Evolutionary conservation across 2,888 invertebrate genomes (phyloP).

Genomic region (Drosophila mettleri): DNA sequence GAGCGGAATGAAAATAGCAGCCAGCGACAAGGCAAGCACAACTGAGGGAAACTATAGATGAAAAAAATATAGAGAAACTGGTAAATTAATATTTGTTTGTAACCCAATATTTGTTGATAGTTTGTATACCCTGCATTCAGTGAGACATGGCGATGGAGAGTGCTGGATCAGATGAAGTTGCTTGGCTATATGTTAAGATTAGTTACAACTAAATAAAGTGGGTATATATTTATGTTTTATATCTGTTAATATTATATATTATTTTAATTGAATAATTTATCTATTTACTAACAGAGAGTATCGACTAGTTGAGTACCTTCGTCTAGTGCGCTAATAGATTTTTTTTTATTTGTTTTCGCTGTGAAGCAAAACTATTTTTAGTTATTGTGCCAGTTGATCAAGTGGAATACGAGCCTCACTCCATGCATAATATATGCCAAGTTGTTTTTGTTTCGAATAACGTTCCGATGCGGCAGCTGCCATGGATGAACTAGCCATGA

Average conservation of each 20-base stretch:
- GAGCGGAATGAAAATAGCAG: background rate
- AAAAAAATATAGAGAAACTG: conserved; percentile 10
- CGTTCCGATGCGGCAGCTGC: conserved; percentile 8
- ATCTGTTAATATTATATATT: background rate
- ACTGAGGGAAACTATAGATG: conserved; percentile 13
- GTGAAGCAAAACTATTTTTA: conserved; percentile 18
- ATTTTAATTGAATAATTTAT: background rate
- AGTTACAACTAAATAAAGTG: background rate
- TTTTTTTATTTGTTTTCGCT: conserved; percentile 16
- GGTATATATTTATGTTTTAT: background rate
- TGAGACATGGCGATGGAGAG: background rate
- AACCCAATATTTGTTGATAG: conserved; percentile 62
- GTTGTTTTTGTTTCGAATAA: conserved; percentile 1
- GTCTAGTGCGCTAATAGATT: background rate
- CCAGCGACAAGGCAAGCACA: conserved; percentile 29
- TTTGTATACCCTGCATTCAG: background rate
- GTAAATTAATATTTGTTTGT: conserved; percentile 64
- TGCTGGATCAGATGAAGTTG: background rate
- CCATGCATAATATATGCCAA: too few species aligned
- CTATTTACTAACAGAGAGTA: background rate
- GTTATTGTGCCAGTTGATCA: conserved; percentile 9
- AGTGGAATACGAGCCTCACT: conserved; percentile 13
- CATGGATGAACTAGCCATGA: conserved; percentile 10
- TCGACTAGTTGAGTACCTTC: background rate
- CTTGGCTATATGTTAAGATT: background rate